Percentiles rank a stretch among this genome's conserved stretches.
Evolutionary conservation across 2,797 vertebrate species (phyloP).

Genomic region (Clarias fuscus): DNA sequence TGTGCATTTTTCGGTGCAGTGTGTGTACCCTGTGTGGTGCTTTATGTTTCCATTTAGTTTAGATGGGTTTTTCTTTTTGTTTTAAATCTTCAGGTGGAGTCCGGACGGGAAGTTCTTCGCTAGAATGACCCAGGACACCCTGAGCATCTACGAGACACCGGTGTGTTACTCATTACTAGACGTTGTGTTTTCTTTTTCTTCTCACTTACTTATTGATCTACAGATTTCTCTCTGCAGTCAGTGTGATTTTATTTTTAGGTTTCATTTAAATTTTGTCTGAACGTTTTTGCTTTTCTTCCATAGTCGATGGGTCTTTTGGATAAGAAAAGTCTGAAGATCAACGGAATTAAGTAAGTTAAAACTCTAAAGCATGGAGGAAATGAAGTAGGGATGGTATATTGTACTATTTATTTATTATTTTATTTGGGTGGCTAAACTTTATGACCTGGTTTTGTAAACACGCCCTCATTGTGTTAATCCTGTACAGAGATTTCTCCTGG

Average conservation of each 20-base stretch:
- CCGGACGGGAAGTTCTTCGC: conserved; percentile 98
- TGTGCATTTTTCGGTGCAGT: not conserved
- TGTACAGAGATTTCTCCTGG: conserved; percentile 94
- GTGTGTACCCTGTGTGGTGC: fast-evolving
- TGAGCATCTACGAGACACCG: conserved; percentile 97
- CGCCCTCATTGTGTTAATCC: not conserved
- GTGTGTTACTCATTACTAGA: conserved; percentile 71
- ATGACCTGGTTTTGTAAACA: not conserved
- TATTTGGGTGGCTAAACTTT: not conserved
- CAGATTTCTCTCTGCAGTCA: not conserved
- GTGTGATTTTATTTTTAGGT: not conserved
- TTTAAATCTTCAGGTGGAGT: conserved; percentile 84
- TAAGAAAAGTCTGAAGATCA: conserved; percentile 98
- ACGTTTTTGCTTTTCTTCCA: conserved; percentile 33
- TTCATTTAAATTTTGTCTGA: not conserved
- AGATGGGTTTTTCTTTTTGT: not conserved
- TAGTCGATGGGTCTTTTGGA: conserved; percentile 98
- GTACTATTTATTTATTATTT: too few species aligned
- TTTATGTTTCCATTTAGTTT: not conserved
- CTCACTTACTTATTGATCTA: not conserved
- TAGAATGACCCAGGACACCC: conserved; percentile 91
- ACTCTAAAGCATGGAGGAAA: too few species aligned
- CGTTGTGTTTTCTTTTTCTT: not conserved
- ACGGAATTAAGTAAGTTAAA: conserved; percentile 89
- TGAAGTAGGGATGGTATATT: not conserved